Percentiles rank a stretch among this genome's conserved stretches.
Evolutionary conservation across 2,797 vertebrate species (phyloP).

Genomic region (Oreortyx pictus): DNA sequence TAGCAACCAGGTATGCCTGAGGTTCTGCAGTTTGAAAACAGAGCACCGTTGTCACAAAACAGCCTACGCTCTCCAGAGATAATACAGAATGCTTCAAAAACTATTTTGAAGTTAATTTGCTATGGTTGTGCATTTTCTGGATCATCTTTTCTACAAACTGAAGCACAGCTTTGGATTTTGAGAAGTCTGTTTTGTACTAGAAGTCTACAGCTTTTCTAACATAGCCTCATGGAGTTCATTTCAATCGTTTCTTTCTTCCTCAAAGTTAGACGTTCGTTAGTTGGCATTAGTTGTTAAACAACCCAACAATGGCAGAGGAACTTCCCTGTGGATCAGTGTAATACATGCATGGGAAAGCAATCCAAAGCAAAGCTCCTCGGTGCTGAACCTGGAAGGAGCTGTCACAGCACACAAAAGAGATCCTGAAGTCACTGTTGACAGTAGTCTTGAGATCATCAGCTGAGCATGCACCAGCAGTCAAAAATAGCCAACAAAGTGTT

Average conservation of each 20-base stretch:
- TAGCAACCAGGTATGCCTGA: not conserved
- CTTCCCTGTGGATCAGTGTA: accelerated
- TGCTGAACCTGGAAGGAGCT: not conserved
- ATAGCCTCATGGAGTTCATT: not conserved
- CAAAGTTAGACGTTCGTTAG: not conserved
- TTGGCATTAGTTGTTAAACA: no score
- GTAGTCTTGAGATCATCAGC: not conserved
- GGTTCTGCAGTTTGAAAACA: conserved; percentile 23
- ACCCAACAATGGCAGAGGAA: not conserved
- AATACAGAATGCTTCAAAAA: not conserved
- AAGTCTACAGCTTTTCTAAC: not conserved
- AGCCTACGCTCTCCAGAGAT: not conserved
- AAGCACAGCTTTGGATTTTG: not conserved
- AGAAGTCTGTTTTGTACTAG: not conserved
- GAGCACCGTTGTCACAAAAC: not conserved
- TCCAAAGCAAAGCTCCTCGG: not conserved
- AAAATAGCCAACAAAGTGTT: not conserved
- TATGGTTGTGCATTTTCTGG: not conserved
- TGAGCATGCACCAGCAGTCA: not conserved
- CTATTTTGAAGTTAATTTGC: not conserved
- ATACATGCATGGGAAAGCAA: accelerated
- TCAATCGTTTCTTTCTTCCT: not conserved
- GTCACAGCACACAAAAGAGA: not conserved
- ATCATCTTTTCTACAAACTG: not conserved
- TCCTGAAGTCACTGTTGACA: not conserved